Percentiles rank a stretch among this genome's conserved stretches.
Conservation (phyloP, 1,140 invertebrate genomes). For the Ips nitidus region DNA sequence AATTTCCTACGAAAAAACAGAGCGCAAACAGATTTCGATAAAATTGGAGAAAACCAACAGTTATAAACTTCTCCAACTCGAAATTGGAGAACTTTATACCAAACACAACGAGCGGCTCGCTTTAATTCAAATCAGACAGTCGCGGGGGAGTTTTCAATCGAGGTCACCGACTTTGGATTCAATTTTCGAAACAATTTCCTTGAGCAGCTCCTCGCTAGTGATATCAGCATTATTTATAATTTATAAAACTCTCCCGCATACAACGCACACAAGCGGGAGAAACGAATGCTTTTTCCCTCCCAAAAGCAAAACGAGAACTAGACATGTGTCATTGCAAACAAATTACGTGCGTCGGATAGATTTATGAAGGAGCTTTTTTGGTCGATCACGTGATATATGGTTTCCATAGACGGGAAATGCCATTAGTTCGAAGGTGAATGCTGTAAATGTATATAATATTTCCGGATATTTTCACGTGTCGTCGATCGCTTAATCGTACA, state of each 20-base stretch:
- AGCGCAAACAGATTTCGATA: too few relatives aligned
- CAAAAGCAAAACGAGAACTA: not conserved
- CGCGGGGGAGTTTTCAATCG: too few relatives aligned
- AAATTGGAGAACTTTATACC: too few relatives aligned
- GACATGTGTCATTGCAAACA: constrained; percentile 2
- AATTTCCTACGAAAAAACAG: too few relatives aligned
- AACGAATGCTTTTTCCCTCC: not conserved
- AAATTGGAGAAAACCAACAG: too few relatives aligned
- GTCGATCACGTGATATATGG: constrained; percentile 6
- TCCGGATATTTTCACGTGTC: not conserved
- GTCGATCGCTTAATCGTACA: not conserved
- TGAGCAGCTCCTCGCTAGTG: not conserved
- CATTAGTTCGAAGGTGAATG: constrained; percentile 7
- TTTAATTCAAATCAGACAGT: too few relatives aligned
- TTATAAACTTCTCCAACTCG: too few relatives aligned
- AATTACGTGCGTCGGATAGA: constrained; percentile 1
- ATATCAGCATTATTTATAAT: not conserved
- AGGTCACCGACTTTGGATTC: too few relatives aligned
- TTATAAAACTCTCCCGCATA: not conserved
- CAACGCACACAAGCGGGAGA: not conserved
- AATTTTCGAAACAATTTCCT: not conserved
- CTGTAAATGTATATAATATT: not conserved
- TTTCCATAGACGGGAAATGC: not conserved
- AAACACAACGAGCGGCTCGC: too few relatives aligned
- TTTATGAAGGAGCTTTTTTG: constrained; percentile 12